phyloP scores from a whole-genome alignment of 2,113 vertebrate genomes.

The Dermatemys mawii region DNA sequence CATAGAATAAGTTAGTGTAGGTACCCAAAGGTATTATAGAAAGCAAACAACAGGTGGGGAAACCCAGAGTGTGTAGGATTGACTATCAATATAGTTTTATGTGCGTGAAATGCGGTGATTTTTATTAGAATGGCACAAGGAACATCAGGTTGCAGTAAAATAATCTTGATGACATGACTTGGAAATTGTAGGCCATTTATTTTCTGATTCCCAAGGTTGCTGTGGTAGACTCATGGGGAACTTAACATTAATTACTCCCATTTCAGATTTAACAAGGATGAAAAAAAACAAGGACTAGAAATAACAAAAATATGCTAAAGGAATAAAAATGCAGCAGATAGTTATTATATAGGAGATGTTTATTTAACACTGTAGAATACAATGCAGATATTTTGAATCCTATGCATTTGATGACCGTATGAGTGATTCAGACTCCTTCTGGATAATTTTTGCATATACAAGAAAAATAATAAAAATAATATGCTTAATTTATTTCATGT shows the following conservation, averaged over 20 bases:
- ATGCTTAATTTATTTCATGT: background rate
- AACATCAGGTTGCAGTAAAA: conserved; percentile 29
- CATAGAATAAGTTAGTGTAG: background rate
- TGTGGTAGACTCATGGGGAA: background rate
- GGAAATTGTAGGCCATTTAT: background rate
- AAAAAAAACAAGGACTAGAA: background rate
- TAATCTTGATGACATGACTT: background rate
- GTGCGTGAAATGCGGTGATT: background rate
- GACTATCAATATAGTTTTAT: background rate
- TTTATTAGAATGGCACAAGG: conserved; percentile 5
- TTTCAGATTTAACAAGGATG: conserved; percentile 4
- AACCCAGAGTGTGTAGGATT: background rate
- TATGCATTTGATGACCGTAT: background rate
- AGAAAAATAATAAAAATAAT: background rate
- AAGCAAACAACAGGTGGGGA: background rate
- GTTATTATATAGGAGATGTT: background rate
- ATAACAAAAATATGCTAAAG: conserved; percentile 1
- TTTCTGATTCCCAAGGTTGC: background rate
- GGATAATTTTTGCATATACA: background rate
- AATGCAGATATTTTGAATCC: background rate
- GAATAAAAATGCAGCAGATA: background rate
- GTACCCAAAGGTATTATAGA: background rate
- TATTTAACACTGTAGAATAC: background rate
- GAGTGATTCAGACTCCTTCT: background rate
- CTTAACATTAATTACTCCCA: conserved; percentile 48